Conservation (phyloP, 1,140 invertebrate species). For the Zaprionus gabonicus region DNA sequence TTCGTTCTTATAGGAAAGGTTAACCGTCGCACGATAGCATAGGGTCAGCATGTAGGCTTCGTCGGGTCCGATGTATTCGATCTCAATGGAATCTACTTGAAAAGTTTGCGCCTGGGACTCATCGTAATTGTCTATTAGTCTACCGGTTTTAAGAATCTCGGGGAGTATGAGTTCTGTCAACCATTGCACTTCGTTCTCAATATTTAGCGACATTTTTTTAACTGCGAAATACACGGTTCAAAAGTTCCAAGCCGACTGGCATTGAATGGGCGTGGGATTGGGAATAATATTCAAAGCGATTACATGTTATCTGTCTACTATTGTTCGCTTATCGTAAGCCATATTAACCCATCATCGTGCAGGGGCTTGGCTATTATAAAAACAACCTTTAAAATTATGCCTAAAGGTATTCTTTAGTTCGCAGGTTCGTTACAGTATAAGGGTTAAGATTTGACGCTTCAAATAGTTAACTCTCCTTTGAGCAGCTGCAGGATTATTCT, state of each 20-base stretch:
- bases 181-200: constrained; percentile 57
- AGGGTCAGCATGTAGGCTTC: constrained; percentile 77
- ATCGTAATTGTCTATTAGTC: constrained; percentile 53
- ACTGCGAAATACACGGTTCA: not conserved
- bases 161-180: constrained; percentile 47
- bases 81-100: constrained; percentile 42
- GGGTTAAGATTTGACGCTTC: too few relatives aligned
- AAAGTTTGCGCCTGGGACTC: constrained; percentile 36
- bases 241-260: not conserved
- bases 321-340: not conserved
- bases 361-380: too few relatives aligned
- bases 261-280: too few relatives aligned
- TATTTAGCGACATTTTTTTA: constrained; percentile 40
- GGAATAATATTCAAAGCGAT: not conserved
- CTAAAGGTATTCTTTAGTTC: too few relatives aligned
- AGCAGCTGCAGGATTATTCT: too few relatives aligned
- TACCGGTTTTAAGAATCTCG: constrained; percentile 38
- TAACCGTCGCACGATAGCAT: constrained; percentile 60
- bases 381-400: too few relatives aligned
- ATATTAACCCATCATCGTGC: not conserved
- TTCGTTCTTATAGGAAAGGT: constrained; percentile 48
- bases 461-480: too few relatives aligned
- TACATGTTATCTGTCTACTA: not conserved
- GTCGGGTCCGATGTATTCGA: constrained; percentile 60
- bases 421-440: too few relatives aligned